Percentiles rank a stretch among this genome's conserved stretches.
phyloP scores from a whole-genome alignment of 1,140 invertebrate species.

The Calephelis nemesis region DNA sequence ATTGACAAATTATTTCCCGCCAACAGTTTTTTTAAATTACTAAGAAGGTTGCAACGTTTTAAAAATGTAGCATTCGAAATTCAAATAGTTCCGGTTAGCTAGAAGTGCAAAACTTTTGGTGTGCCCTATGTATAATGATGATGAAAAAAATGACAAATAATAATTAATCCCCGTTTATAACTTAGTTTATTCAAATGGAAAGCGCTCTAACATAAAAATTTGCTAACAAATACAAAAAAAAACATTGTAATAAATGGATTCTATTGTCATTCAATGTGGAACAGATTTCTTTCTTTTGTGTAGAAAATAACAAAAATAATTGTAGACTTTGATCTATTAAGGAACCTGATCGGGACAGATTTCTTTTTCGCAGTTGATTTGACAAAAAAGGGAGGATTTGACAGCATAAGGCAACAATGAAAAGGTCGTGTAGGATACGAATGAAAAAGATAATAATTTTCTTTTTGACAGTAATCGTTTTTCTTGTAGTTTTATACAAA shows the following conservation, averaged over 20 bases:
- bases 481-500: not conserved
- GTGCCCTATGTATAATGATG: no score
- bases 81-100: no score
- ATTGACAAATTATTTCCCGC: no score
- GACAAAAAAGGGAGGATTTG: slow-evolving; percentile 17
- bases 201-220: not conserved
- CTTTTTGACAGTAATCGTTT: slow-evolving; percentile 7
- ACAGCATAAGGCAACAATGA: slow-evolving; percentile 4
- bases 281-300: slow-evolving; percentile 15
- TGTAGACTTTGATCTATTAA: slow-evolving; percentile 16
- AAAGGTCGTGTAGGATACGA: slow-evolving; percentile 3
- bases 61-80: no score
- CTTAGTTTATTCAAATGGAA: not conserved
- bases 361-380: slow-evolving; percentile 14
- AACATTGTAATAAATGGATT: slow-evolving; percentile 4
- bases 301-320: slow-evolving; percentile 16
- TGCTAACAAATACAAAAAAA: not conserved
- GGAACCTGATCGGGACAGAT: slow-evolving; percentile 14
- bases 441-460: slow-evolving; percentile 10
- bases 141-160: no score
- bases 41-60: no score
- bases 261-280: not conserved
- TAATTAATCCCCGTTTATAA: no score
- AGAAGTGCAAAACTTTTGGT: no score
- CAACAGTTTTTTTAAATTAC: no score